A percentile compares a stretch with the other conserved stretches of the same genome.
phyloP scores from a whole-genome alignment of 2,113 vertebrate species.

The Dasypus novemcinctus region DNA sequence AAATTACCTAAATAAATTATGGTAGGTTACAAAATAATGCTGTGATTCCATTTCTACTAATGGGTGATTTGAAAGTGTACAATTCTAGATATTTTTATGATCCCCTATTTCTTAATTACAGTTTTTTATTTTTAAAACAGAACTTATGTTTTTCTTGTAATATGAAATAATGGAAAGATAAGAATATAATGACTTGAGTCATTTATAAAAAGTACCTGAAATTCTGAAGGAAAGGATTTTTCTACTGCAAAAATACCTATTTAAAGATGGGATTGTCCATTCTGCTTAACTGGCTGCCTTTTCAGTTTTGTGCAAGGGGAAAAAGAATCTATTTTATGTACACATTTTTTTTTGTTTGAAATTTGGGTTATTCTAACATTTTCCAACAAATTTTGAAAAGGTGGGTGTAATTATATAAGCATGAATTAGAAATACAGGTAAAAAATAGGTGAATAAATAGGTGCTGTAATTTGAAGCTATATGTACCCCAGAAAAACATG shows the following conservation, averaged over 20 bases:
- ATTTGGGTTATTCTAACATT: not conserved
- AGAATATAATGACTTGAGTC: not conserved
- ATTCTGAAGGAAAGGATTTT: not conserved
- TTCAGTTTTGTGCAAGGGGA: not conserved
- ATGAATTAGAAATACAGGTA: not conserved
- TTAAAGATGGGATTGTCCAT: not conserved
- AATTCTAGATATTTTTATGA: not conserved
- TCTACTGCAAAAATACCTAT: not conserved
- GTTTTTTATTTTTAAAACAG: not conserved
- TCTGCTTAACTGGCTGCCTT: not conserved
- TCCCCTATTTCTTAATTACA: not conserved
- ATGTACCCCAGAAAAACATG: too few species aligned
- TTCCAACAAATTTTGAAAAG: not conserved
- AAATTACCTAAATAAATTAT: not conserved
- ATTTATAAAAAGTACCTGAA: not conserved
- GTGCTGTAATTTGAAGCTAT: too few species aligned
- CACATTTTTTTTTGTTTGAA: not conserved
- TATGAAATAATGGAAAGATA: not conserved
- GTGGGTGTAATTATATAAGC: not conserved
- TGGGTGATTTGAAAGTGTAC: not conserved
- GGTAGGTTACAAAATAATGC: not conserved
- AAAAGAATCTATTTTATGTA: not conserved
- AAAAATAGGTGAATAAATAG: not conserved
- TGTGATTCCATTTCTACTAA: not conserved
- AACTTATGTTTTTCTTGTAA: not conserved